Evolutionary conservation across 2,888 invertebrate genomes (phyloP).

Genomic region (Xanthia icteritia): DNA sequence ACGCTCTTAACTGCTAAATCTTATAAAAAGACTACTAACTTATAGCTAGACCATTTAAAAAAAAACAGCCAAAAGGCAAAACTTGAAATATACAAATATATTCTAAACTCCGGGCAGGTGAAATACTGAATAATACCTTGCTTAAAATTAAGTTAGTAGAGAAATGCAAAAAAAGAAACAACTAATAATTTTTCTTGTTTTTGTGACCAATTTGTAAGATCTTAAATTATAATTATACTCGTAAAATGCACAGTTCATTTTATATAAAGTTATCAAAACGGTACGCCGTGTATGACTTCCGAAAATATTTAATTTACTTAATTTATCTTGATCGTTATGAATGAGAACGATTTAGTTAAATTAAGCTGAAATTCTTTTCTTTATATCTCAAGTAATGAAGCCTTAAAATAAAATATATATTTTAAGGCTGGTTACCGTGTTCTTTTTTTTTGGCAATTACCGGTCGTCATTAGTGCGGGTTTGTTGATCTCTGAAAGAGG

Average conservation of each 20-base stretch:
- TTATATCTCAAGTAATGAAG: slow-evolving; percentile 45
- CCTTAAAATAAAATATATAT: slow-evolving; percentile 17
- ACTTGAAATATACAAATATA: neutral
- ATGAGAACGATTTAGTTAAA: slow-evolving; percentile 31
- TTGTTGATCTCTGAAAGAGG: slow-evolving; percentile 20
- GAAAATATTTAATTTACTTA: slow-evolving; percentile 34
- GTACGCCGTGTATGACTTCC: slow-evolving; percentile 24
- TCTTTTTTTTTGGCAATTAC: slow-evolving; percentile 38
- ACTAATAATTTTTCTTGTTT: neutral
- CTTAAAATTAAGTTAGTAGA: neutral
- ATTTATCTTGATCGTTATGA: slow-evolving; percentile 38
- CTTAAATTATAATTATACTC: too few relatives aligned
- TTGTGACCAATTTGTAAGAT: neutral
- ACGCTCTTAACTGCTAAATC: neutral
- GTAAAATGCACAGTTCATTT: slow-evolving; percentile 18
- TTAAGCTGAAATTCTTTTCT: slow-evolving; percentile 21
- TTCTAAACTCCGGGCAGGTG: neutral
- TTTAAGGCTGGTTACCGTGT: slow-evolving; percentile 24
- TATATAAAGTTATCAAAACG: slow-evolving; percentile 15
- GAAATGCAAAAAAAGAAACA: neutral
- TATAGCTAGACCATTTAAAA: neutral
- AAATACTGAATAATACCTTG: neutral
- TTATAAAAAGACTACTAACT: neutral
- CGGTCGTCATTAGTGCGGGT: slow-evolving; percentile 34
- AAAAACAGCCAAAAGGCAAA: neutral